These are phyloP conservation scores for Formica selysi DNA, from an alignment of 1,140 invertebrate species.

Conservation along the genomic window DNA sequence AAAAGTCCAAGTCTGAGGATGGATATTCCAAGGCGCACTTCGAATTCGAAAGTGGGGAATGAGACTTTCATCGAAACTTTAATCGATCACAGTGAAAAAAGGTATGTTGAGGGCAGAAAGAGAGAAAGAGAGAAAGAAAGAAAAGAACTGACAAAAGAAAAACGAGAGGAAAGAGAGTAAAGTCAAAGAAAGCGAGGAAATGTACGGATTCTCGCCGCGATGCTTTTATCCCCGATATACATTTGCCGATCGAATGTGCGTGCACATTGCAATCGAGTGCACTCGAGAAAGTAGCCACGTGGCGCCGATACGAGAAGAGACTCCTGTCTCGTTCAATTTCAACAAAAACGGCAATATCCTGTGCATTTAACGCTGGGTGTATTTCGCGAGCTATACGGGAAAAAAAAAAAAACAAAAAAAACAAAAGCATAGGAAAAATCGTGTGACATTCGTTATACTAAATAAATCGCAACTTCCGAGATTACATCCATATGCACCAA, in stretches of 20 bases:
- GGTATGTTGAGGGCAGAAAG: background rate
- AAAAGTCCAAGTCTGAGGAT: slow-evolving; percentile 6
- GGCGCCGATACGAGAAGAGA: slow-evolving; percentile 29
- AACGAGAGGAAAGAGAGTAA: background rate
- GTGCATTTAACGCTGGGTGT: background rate
- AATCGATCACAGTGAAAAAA: slow-evolving; percentile 42
- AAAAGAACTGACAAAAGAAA: background rate
- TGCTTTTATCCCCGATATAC: slow-evolving; percentile 41
- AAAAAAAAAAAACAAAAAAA: too few relatives aligned
- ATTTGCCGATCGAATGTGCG: slow-evolving; percentile 46
- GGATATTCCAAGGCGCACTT: slow-evolving; percentile 25
- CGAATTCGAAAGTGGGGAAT: slow-evolving; percentile 18
- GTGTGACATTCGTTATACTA: too few relatives aligned
- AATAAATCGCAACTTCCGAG: background rate
- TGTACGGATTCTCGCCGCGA: slow-evolving; percentile 30
- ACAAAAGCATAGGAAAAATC: background rate
- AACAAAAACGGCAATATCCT: slow-evolving; percentile 2
- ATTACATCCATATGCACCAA: background rate
- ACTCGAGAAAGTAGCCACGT: slow-evolving; percentile 64
- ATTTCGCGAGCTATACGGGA: background rate
- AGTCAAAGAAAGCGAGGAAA: slow-evolving; percentile 3
- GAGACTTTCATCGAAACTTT: slow-evolving; percentile 15
- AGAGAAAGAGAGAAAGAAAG: background rate
- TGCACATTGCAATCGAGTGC: slow-evolving; percentile 56
- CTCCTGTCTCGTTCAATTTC: background rate